These are phyloP conservation scores for Seriola dumerili DNA, from an alignment of 2,113 vertebrate genomes.

Conservation along the genomic window DNA sequence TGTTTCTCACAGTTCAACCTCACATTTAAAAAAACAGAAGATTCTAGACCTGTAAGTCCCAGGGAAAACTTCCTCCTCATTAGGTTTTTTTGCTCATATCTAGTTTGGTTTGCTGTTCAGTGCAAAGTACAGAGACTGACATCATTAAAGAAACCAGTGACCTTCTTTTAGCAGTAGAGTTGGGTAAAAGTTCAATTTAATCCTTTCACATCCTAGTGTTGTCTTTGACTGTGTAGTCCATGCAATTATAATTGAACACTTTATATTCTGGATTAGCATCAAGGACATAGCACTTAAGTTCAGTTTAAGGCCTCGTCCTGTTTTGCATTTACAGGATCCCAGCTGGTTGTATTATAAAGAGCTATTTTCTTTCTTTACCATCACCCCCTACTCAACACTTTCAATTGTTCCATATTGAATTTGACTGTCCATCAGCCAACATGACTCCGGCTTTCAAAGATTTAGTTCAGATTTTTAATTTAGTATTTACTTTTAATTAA, in stretches of 20 bases:
- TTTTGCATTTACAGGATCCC: constrained; percentile 14
- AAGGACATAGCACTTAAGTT: neutral
- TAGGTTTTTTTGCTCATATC: neutral
- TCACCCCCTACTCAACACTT: neutral
- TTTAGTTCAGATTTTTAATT: neutral
- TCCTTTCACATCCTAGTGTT: constrained; percentile 1
- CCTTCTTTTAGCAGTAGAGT: constrained; percentile 19
- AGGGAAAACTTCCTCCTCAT: neutral
- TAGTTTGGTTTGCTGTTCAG: neutral
- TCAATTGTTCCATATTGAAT: neutral
- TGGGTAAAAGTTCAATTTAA: constrained; percentile 32
- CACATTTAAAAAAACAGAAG: neutral
- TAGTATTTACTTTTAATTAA: neutral
- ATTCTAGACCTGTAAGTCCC: neutral
- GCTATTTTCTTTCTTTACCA: neutral
- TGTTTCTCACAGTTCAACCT: neutral
- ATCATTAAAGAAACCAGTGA: constrained; percentile 40
- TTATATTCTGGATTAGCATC: constrained; percentile 38
- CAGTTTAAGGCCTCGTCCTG: constrained; percentile 5
- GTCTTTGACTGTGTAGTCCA: constrained; percentile 17
- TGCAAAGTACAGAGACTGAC: constrained; percentile 5
- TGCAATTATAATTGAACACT: constrained; percentile 34
- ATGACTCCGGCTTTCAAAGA: neutral
- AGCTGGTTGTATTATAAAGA: neutral
- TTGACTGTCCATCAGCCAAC: neutral